A percentile compares a stretch with the other conserved stretches of the same genome.
Evolutionary conservation across 2,113 vertebrate genomes (phyloP).

Genomic region (Morphnarchus princeps): DNA sequence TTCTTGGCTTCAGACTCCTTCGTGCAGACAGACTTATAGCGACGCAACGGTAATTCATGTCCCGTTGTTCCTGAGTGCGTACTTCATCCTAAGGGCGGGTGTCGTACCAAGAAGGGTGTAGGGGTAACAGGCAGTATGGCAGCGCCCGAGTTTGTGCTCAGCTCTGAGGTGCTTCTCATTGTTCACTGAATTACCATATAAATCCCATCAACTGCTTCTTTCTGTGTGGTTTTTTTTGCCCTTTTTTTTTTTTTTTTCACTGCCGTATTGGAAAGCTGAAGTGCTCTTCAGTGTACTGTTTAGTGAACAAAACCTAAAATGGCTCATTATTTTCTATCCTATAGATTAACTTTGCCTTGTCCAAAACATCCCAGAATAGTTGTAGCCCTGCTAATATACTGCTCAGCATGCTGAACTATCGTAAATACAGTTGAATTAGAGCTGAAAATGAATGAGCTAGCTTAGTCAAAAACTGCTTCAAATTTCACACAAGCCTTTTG

Average conservation of each 20-base stretch:
- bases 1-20: not conserved
- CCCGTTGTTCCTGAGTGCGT: not conserved
- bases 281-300: not conserved
- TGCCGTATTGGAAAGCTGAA: not conserved
- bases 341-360: not conserved
- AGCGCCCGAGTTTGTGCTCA: not conserved
- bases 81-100: not conserved
- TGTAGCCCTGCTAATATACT: not conserved
- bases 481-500: not conserved
- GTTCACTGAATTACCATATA: not conserved
- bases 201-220: not conserved
- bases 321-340: not conserved
- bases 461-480: not conserved
- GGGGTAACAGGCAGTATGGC: not conserved
- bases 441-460: not conserved
- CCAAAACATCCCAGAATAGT: not conserved
- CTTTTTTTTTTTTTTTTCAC: accelerated
- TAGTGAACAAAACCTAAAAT: not conserved
- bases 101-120: not conserved
- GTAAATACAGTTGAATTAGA: not conserved
- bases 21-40: not conserved
- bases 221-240: not conserved
- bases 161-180: not conserved
- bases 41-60: not conserved
- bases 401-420: not conserved